Evolutionary conservation across 2,888 invertebrate species (phyloP).

Genomic region (Epirrhoe alternata): DNA sequence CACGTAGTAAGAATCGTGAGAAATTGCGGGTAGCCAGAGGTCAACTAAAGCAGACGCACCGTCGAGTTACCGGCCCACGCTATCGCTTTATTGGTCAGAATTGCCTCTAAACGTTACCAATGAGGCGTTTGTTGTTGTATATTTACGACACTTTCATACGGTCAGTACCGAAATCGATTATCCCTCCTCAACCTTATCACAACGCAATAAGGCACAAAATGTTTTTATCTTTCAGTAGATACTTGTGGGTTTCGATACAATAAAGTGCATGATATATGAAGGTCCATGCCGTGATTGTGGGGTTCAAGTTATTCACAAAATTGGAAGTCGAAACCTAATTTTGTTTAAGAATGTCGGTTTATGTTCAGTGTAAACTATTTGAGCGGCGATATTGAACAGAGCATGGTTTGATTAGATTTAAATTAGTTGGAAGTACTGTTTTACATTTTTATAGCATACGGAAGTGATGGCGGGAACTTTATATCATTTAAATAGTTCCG

Average conservation of each 20-base stretch:
- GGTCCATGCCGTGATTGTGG: constrained; percentile 53
- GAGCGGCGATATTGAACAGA: constrained; percentile 34
- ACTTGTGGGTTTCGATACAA: constrained; percentile 65
- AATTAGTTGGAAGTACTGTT: constrained; percentile 39
- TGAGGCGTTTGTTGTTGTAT: constrained; percentile 79
- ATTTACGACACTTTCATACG: constrained; percentile 69
- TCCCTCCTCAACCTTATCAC: constrained; percentile 28
- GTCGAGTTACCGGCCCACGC: constrained; percentile 74
- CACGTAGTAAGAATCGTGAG: constrained; percentile 42
- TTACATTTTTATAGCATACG: constrained; percentile 38
- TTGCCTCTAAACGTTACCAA: constrained; percentile 83
- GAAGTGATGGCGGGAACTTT: constrained; percentile 24
- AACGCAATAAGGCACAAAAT: constrained; percentile 16
- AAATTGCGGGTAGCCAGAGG: constrained; percentile 49
- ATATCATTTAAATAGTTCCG: constrained; percentile 11
- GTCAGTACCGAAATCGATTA: constrained; percentile 25
- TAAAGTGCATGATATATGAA: constrained; percentile 71
- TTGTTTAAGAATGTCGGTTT: constrained; percentile 49
- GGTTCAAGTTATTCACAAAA: constrained; percentile 53
- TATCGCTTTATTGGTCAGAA: constrained; percentile 80
- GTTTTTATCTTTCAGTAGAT: constrained; percentile 46
- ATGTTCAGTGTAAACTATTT: constrained; percentile 39
- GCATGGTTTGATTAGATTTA: constrained; percentile 43
- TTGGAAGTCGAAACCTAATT: constrained; percentile 53
- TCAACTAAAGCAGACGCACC: constrained; percentile 53